A percentile compares a stretch with the other conserved stretches of the same genome.
phyloP scores from a whole-genome alignment of 2,888 invertebrate genomes.

The Trachelus tabidus region DNA sequence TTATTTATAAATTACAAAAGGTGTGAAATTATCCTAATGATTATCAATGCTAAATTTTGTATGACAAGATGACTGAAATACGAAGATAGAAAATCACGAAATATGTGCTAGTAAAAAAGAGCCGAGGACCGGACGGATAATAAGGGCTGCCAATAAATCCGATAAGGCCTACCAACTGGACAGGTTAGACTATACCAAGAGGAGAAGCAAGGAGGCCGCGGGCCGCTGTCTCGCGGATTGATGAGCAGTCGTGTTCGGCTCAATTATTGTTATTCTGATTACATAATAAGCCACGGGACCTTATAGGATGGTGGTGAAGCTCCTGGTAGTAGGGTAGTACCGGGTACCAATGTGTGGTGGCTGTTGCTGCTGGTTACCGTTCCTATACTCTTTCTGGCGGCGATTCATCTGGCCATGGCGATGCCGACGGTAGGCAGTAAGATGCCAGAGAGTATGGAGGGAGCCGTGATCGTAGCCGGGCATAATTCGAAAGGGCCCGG shows the following conservation, averaged over 20 bases:
- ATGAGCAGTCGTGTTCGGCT: slow-evolving; percentile 55
- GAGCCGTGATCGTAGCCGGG: slow-evolving; percentile 43
- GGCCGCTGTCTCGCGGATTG: slow-evolving; percentile 58
- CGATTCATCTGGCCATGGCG: neutral
- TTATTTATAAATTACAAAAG: neutral
- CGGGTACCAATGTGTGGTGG: neutral
- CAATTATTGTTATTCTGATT: slow-evolving; percentile 64
- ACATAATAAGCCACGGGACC: slow-evolving; percentile 36
- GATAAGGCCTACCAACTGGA: neutral
- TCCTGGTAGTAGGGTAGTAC: neutral
- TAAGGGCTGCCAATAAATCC: neutral
- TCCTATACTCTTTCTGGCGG: neutral
- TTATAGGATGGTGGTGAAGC: neutral
- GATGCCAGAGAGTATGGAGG: neutral
- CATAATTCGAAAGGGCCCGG: slow-evolving; percentile 58
- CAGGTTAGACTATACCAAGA: neutral
- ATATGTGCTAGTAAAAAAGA: slow-evolving; percentile 6
- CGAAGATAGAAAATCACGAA: neutral
- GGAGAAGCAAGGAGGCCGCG: slow-evolving; percentile 23
- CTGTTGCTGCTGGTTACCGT: neutral
- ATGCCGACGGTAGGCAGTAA: neutral
- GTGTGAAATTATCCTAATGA: neutral
- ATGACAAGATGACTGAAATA: slow-evolving; percentile 1
- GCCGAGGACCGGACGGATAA: slow-evolving; percentile 1
- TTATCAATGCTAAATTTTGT: neutral